Percentiles rank a stretch among this genome's conserved stretches.
These are phyloP conservation scores for Poecilia latipinna DNA, from an alignment of 2,113 vertebrate genomes.

Conservation along the genomic window DNA sequence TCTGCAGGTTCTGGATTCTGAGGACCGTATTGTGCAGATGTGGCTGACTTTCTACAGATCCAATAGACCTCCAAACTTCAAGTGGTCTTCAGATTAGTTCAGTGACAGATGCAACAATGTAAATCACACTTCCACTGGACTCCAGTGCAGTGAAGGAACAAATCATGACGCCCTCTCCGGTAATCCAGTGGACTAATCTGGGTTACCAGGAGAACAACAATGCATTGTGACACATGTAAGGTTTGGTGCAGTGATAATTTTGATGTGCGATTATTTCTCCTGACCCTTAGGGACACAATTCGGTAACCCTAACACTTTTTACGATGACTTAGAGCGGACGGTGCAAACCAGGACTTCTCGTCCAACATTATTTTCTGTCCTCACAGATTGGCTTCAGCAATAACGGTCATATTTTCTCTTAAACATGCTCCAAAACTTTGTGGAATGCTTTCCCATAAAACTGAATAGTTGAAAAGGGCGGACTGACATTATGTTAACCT, in stretches of 20 bases:
- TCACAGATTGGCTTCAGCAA: background rate
- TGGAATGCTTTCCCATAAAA: background rate
- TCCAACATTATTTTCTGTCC: background rate
- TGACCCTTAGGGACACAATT: background rate
- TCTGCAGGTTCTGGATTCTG: background rate
- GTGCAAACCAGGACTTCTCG: background rate
- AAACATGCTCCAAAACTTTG: background rate
- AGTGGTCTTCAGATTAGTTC: too few relatives aligned
- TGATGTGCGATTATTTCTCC: background rate
- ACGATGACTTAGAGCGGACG: background rate
- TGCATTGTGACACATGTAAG: background rate
- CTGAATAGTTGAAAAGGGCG: background rate
- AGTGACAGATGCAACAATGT: too few relatives aligned
- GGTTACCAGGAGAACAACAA: background rate
- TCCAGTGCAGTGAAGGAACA: background rate
- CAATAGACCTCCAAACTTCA: too few relatives aligned
- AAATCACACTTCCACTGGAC: too few relatives aligned
- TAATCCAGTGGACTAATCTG: background rate
- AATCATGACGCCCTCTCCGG: background rate
- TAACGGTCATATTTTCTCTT: too few relatives aligned
- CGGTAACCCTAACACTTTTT: background rate
- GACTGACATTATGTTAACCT: background rate
- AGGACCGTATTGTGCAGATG: background rate
- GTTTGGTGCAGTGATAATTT: background rate
- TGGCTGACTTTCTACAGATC: too few relatives aligned